A percentile compares a stretch with the other conserved stretches of the same genome.
These are phyloP conservation scores for Kryptolebias marmoratus DNA, from an alignment of 2,113 vertebrate species.

Conservation along the genomic window DNA sequence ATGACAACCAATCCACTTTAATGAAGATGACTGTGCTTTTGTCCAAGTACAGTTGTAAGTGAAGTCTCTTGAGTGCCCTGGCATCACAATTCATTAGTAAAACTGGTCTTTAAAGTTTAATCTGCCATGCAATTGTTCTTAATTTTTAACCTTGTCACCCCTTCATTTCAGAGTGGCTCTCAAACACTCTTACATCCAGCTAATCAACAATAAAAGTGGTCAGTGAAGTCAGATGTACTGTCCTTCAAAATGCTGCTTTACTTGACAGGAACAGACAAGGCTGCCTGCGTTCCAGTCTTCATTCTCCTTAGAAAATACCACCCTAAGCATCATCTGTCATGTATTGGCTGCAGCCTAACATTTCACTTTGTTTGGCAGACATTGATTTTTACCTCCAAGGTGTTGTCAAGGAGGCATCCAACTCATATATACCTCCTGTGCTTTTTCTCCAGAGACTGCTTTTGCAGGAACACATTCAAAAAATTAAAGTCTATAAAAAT, in stretches of 20 bases:
- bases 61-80: conserved; percentile 44
- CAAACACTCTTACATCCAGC: conserved; percentile 36
- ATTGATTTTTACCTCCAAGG: conserved; percentile 79
- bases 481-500: conserved; percentile 33
- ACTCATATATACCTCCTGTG: conserved; percentile 58
- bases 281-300: conserved; percentile 61
- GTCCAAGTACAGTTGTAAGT: conserved; percentile 16
- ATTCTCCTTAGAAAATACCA: conserved; percentile 72
- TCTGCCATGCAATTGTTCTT: conserved; percentile 36
- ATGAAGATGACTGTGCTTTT: conserved; percentile 52
- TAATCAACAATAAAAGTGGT: conserved; percentile 68
- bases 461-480: conserved; percentile 41
- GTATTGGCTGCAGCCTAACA: conserved; percentile 72
- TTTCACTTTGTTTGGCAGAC: conserved; percentile 79
- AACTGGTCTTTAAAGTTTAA: conserved; percentile 58
- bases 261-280: conserved; percentile 69
- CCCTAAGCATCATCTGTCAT: conserved; percentile 71
- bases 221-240: conserved; percentile 58
- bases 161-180: conserved; percentile 33
- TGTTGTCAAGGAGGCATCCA: conserved; percentile 76
- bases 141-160: conserved; percentile 36
- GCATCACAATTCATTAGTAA: conserved; percentile 63
- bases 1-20: conserved; percentile 38
- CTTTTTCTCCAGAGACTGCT: conserved; percentile 57
- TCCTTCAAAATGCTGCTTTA: conserved; percentile 70